phyloP scores from a whole-genome alignment of 2,113 vertebrate genomes.

The Etia nguti region DNA sequence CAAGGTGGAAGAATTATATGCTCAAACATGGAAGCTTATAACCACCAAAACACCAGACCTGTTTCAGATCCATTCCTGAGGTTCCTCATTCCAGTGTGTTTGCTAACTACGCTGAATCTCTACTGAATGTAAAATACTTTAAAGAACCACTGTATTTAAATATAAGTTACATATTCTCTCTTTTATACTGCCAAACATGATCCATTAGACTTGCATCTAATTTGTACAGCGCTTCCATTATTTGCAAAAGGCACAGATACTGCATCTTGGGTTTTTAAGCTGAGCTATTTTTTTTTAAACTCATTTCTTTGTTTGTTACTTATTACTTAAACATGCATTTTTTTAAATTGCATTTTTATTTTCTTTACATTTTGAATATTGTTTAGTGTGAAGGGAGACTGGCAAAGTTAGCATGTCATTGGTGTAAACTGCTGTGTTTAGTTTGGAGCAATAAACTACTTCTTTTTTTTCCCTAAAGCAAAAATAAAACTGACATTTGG shows the following conservation, averaged over 20 bases:
- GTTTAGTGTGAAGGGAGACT: background rate
- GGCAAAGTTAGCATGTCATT: background rate
- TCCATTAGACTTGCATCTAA: background rate
- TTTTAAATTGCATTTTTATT: background rate
- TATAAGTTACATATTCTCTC: background rate
- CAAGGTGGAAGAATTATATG: background rate
- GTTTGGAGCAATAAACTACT: background rate
- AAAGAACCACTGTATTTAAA: background rate
- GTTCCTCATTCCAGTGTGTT: background rate
- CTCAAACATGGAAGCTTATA: background rate
- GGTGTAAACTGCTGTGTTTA: background rate
- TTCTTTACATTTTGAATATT: background rate
- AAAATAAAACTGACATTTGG: background rate
- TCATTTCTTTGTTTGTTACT: background rate
- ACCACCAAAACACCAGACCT: background rate
- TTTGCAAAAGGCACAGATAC: background rate
- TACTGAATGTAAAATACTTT: background rate
- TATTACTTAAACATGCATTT: background rate
- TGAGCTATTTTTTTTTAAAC: background rate
- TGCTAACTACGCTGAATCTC: background rate
- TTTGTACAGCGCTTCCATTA: background rate
- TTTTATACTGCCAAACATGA: background rate
- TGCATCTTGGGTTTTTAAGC: background rate
- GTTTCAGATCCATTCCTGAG: background rate
- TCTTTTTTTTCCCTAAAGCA: background rate